Evolutionary conservation across 2,888 invertebrate species (phyloP), one percentile per base, ranked within the genome.

Genomic region (Prosapia bicincta): DNA sequence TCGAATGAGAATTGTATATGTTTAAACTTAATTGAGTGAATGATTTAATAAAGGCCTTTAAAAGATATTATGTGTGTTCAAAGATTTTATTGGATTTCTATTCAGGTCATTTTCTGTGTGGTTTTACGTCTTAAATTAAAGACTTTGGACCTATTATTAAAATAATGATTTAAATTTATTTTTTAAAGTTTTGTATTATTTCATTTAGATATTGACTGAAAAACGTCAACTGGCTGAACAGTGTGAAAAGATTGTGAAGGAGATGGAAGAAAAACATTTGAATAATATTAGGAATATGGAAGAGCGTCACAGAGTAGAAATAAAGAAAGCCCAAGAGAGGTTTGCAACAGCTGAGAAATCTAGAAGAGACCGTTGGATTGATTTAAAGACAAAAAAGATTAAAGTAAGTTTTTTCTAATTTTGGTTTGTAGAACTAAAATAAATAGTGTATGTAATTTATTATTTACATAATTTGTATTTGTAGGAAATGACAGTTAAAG

Each of bases 401-500:
- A 93, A 95, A 88, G 93, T 93, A n/a, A 23, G 10, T 54, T 15
- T 38, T 38, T 23, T 70, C 25, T 25, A n/a, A 67, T 66, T 13
- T 10, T 6, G 15, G 26, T 30, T 26, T 32, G n/a, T n/a, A n/a
- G n/a, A n/a, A n/a, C n/a, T n/a, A n/a, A n/a, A n/a, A n/a, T n/a
- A n/a, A n/a, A 32, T 23, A 1, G 0, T 13, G 3, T 25, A 38
- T 10, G 7, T 54, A 10, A 38, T 3, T 70, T 26, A 74, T 10
- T 38, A 13, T 15, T 38, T 38, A 9, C 15, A 13, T 38, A 38
- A 6, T 68, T 26, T 78, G 67, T 32, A 69, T 74, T 75, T 79
- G 7, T 76, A 90, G 93, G 94, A 95, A 83, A 86, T 94, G 82
- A 95, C 95, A 3, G 93, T 95, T 0, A 95, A 94, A 86, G 94